phyloP scores from a whole-genome alignment of 2,113 vertebrate species.

The Trogon surrucura region DNA sequence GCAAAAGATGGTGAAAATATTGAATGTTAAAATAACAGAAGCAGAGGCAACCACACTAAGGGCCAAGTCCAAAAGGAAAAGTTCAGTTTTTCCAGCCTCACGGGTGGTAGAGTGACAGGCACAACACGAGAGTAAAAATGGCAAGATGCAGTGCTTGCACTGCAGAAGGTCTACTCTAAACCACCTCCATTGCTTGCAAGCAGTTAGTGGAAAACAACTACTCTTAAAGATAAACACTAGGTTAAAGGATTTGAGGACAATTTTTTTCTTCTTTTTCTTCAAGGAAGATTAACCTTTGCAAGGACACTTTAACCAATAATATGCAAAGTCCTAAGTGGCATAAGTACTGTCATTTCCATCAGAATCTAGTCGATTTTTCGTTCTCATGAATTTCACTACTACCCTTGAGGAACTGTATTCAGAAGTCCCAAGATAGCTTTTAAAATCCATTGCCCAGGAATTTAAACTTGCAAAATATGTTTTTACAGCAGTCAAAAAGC shows the following conservation, averaged over 20 bases:
- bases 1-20: neutral
- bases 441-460: neutral
- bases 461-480: slow-evolving; percentile 14
- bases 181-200: neutral
- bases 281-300: neutral
- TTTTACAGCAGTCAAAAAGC: neutral
- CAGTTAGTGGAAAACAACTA: neutral
- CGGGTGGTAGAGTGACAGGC: neutral
- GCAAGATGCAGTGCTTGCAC: neutral
- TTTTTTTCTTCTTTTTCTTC: neutral
- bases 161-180: neutral
- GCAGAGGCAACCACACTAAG: neutral
- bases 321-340: neutral
- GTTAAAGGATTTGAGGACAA: neutral
- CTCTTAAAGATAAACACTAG: neutral
- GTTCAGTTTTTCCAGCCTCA: neutral
- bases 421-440: slow-evolving; percentile 1
- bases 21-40: neutral
- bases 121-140: neutral
- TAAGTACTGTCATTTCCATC: neutral
- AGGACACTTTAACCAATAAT: slow-evolving; percentile 7
- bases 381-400: neutral
- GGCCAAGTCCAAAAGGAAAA: neutral
- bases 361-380: slow-evolving; percentile 30
- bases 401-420: neutral